phyloP scores from a whole-genome alignment of 2,888 invertebrate genomes.

The Synanthedon tipuliformis region DNA sequence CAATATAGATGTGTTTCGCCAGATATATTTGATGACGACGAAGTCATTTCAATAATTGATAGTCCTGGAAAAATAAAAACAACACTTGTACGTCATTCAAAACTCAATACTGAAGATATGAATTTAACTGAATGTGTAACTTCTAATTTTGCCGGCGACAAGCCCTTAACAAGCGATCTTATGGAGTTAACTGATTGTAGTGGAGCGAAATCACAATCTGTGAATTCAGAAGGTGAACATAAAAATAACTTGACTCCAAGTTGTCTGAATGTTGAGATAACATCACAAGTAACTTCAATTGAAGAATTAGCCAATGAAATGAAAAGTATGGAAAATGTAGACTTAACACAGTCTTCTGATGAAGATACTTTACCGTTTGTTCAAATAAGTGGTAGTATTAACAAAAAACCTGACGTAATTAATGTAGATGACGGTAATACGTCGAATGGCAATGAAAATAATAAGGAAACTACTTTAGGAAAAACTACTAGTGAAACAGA shows the following conservation, averaged over 20 bases:
- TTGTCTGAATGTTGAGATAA: conserved; percentile 3
- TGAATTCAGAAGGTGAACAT: conserved; percentile 8
- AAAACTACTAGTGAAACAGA: neutral
- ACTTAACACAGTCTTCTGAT: conserved; percentile 40
- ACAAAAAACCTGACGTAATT: conserved; percentile 19
- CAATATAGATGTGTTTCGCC: conserved; percentile 44
- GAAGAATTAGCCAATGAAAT: neutral
- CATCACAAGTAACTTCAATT: conserved; percentile 1
- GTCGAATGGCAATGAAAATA: conserved; percentile 15
- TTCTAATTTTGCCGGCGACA: conserved; percentile 3
- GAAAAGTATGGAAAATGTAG: conserved; percentile 13
- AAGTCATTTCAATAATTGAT: conserved; percentile 21
- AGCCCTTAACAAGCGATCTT: conserved; percentile 21
- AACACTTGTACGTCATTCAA: neutral
- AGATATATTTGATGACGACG: conserved; percentile 58
- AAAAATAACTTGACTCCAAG: conserved; percentile 29
- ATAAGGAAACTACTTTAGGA: conserved; percentile 14
- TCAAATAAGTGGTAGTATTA: conserved; percentile 17
- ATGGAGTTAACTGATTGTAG: conserved; percentile 54
- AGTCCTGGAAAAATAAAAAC: neutral
- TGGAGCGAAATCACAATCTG: conserved; percentile 14
- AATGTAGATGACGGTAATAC: conserved; percentile 10
- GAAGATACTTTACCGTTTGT: conserved; percentile 32
- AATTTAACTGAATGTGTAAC: conserved; percentile 34
- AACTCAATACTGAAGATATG: conserved; percentile 18